Evolutionary conservation across 2,113 vertebrate species (phyloP).

Genomic region (Toxostoma redivivum): DNA sequence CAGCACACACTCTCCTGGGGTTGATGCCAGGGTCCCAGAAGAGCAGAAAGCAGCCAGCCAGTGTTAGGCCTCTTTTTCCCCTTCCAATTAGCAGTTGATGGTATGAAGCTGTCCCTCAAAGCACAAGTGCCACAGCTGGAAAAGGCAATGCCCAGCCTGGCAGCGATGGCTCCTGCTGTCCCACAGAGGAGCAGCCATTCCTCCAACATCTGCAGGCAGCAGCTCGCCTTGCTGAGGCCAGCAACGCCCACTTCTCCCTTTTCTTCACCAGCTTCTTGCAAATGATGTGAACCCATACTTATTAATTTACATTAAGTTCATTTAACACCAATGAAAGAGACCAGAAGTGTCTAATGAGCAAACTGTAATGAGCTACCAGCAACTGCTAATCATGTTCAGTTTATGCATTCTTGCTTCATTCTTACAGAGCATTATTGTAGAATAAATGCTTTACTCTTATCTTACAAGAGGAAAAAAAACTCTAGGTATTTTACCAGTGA

Average conservation of each 20-base stretch:
- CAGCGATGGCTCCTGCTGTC: background rate
- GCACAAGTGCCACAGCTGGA: background rate
- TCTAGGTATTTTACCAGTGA: slow-evolving; percentile 51
- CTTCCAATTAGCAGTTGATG: background rate
- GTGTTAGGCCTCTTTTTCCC: background rate
- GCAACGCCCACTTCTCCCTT: slow-evolving; percentile 37
- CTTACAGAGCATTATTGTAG: slow-evolving; percentile 60
- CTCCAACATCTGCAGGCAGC: background rate
- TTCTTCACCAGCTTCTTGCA: slow-evolving; percentile 55
- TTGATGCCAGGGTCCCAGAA: background rate
- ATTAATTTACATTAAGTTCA: slow-evolving; percentile 77
- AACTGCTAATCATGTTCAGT: slow-evolving; percentile 67
- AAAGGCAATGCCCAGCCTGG: background rate
- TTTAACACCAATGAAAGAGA: slow-evolving; percentile 76
- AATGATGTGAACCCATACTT: slow-evolving; percentile 61
- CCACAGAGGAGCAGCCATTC: background rate
- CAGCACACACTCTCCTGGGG: fast-evolving
- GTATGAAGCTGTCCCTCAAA: background rate
- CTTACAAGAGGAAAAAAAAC: slow-evolving; percentile 64
- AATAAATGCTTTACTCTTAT: slow-evolving; percentile 65
- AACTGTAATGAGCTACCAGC: slow-evolving; percentile 69
- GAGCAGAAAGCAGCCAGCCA: background rate
- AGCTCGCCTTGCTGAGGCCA: background rate
- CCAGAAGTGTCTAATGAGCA: slow-evolving; percentile 76
- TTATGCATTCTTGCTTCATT: slow-evolving; percentile 68